phyloP scores from a whole-genome alignment of 2,797 vertebrate genomes.

The Sebastes umbrosus region DNA sequence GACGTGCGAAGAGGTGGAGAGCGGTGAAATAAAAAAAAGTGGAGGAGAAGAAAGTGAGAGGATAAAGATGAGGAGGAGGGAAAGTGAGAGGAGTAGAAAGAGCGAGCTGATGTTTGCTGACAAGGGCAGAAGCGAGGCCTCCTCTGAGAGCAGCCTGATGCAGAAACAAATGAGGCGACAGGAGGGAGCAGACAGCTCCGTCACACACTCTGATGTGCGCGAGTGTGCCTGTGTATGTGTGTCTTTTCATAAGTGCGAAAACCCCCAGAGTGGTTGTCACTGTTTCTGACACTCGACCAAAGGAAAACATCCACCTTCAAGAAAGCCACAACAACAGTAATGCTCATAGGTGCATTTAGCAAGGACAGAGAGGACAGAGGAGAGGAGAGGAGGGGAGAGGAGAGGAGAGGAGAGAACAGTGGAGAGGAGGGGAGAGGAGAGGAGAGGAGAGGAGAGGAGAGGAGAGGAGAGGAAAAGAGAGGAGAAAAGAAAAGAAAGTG shows the following conservation, averaged over 20 bases:
- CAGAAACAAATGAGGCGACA: slow-evolving; percentile 73
- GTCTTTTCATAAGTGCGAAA: slow-evolving; percentile 60
- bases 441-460: neutral
- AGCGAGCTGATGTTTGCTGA: slow-evolving; percentile 73
- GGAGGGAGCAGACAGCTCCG: slow-evolving; percentile 67
- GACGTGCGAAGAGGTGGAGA: slow-evolving; percentile 11
- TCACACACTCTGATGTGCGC: slow-evolving; percentile 52
- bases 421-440: neutral
- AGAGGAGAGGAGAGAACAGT: neutral
- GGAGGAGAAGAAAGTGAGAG: slow-evolving; percentile 22
- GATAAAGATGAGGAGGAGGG: neutral
- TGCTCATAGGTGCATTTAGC: slow-evolving; percentile 59
- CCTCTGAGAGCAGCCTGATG: slow-evolving; percentile 65
- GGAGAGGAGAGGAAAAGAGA: neutral
- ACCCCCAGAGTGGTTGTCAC: slow-evolving; percentile 60
- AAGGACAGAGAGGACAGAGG: slow-evolving; percentile 40
- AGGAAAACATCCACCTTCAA: slow-evolving; percentile 61
- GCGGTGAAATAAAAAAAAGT: slow-evolving; percentile 19
- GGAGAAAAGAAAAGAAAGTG: neutral
- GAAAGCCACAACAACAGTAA: slow-evolving; percentile 40
- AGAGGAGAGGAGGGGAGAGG: neutral
- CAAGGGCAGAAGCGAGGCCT: slow-evolving; percentile 68
- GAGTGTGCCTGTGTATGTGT: slow-evolving; percentile 7
- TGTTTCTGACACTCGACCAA: slow-evolving; percentile 58
- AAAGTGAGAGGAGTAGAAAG: slow-evolving; percentile 27